Base-by-base conservation (phyloP, 2,113 vertebrate genomes). In the Otus sunia region DNA sequence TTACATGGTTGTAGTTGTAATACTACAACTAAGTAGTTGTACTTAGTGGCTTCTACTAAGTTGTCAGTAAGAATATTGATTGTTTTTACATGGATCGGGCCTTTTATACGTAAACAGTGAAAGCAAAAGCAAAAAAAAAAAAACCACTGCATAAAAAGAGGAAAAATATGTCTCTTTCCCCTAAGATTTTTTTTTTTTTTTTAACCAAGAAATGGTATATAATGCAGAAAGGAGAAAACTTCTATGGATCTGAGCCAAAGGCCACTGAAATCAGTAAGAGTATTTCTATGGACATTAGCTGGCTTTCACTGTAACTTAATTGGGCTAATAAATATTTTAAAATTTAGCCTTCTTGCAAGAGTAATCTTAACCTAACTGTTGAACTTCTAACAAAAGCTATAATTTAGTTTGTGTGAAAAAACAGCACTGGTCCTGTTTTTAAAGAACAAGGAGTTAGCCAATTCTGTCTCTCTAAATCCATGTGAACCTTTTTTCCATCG, bases 21-120 rank as follows among this genome's bases (percentile, higher is more conserved):
- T 41, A 41, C 39, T 41, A 41, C 39, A 41, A 41, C 39, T n/a
- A 81, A 84, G 18, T 37, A 34, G 11, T 12, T 62, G 30, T 37
- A 45, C 4, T 72, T 68, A 17, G 52, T 55, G 19, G 32, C 36
- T 93, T 72, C 41, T 83, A 62, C 53, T 68, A 82, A 76, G 10
- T 7, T 55, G 15, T 39, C 69, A 78, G 17, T 64, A 90, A 80
- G 29, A 62, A 11, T 63, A 67, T 47, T 19, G 30, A 81, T 60
- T 90, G 16, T 6, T 92, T 41, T 74, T 45, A 50, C 0, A 0
- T 34, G 21, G 39, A 56, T 72, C 3, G 3, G 4, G 5, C 13
- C 27, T 81, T 90, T 63, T 55, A 9, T 84, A 22, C 1, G 5
- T 8, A 62, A 80, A 56, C 15, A n/a, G 26, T 37, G 18, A 80